Conservation (phyloP, 2,888 invertebrate species). For the Calameuta pallipes region DNA sequence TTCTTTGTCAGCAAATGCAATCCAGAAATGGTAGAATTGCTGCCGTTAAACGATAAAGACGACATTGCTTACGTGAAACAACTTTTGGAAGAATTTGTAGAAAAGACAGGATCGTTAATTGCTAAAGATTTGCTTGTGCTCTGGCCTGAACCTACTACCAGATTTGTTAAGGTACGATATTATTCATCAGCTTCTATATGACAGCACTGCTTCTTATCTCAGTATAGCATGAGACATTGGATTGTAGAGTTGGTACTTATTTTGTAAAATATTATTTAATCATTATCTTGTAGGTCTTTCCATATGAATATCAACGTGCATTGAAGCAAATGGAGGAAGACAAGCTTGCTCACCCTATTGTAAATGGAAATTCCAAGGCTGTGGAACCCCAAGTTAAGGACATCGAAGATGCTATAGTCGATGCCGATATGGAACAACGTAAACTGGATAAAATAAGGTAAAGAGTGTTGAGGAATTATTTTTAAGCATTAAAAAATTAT, state of each 20-base stretch:
- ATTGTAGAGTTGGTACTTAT: background rate
- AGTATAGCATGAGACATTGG: background rate
- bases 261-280: slow-evolving; percentile 5
- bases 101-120: slow-evolving; percentile 88
- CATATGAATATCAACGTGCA: slow-evolving; percentile 94
- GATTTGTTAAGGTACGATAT: slow-evolving; percentile 82
- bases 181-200: background rate
- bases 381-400: slow-evolving; percentile 74
- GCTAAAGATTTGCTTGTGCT: slow-evolving; percentile 82
- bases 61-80: slow-evolving; percentile 83
- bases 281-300: slow-evolving; percentile 78
- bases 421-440: slow-evolving; percentile 81
- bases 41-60: slow-evolving; percentile 80
- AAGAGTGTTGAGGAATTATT: slow-evolving; percentile 73
- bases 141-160: slow-evolving; percentile 81
- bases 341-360: slow-evolving; percentile 56
- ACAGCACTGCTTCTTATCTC: background rate
- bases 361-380: slow-evolving; percentile 61
- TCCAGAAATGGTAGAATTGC: slow-evolving; percentile 92
- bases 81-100: slow-evolving; percentile 85
- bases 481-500: slow-evolving; percentile 6
- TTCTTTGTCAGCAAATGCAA: slow-evolving; percentile 82
- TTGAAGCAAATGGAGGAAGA: slow-evolving; percentile 76
- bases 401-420: slow-evolving; percentile 90
- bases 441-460: slow-evolving; percentile 85